Evolutionary conservation across 2,113 vertebrate genomes (phyloP).

Genomic region (Melospiza melodia): DNA sequence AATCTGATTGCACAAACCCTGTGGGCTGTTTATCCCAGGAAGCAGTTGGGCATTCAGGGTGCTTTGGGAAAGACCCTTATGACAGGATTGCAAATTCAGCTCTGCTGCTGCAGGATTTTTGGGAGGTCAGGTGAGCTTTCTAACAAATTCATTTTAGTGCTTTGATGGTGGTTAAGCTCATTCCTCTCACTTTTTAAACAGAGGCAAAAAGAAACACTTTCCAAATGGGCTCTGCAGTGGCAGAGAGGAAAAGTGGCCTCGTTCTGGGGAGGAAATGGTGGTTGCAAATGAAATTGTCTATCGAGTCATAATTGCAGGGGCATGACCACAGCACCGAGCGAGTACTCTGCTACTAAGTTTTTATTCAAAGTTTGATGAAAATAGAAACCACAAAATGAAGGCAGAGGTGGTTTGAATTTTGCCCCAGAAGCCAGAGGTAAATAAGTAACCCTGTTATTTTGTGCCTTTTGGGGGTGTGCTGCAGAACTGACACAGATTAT

Average conservation of each 20-base stretch:
- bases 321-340: not conserved
- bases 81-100: not conserved
- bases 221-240: not conserved
- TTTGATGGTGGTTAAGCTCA: not conserved
- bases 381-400: not conserved
- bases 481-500: not conserved
- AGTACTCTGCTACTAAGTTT: not conserved
- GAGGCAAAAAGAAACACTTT: rapidly evolving
- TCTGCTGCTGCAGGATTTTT: not conserved
- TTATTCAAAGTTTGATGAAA: not conserved
- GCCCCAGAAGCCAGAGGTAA: not conserved
- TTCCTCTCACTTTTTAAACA: not conserved
- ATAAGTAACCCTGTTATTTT: not conserved
- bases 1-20: not conserved
- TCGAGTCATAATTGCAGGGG: not conserved
- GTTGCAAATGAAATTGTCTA: not conserved
- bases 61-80: not conserved
- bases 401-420: not conserved
- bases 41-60: not conserved
- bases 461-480: not conserved
- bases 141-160: rapidly evolving
- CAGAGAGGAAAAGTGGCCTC: not conserved
- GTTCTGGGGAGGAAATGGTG: not conserved
- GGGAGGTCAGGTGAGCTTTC: not conserved
- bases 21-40: not conserved